Conservation (phyloP, 2,888 invertebrate genomes). For the Clepsis dumicolana region DNA sequence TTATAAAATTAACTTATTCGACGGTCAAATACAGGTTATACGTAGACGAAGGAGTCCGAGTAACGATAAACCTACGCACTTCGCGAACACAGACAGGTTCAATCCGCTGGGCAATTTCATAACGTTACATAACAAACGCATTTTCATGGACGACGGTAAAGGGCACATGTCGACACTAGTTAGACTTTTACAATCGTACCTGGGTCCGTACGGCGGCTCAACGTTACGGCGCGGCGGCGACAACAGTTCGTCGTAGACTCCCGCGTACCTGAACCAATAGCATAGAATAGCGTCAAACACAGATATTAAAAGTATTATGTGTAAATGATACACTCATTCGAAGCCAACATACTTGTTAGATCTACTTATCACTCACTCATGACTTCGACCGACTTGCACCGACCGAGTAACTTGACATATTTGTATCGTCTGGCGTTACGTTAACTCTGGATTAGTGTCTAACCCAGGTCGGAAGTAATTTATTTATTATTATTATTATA, state of each 20-base stretch:
- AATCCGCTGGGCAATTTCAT: constrained; percentile 75
- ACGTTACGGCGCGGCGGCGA: constrained; percentile 81
- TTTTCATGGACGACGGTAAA: constrained; percentile 58
- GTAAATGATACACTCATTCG: neutral
- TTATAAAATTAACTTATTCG: constrained; percentile 13
- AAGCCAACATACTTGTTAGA: neutral
- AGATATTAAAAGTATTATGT: neutral
- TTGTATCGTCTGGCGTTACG: too few relatives aligned
- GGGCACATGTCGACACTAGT: constrained; percentile 70
- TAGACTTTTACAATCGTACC: constrained; percentile 83
- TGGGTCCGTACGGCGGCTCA: constrained; percentile 83
- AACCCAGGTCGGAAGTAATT: too few relatives aligned
- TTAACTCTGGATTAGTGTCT: too few relatives aligned
- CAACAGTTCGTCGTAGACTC: constrained; percentile 82
- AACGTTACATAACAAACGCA: constrained; percentile 58
- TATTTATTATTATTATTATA: too few relatives aligned
- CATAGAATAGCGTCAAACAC: neutral
- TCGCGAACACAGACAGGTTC: constrained; percentile 72
- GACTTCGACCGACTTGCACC: too few relatives aligned
- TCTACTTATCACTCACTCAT: too few relatives aligned
- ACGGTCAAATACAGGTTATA: constrained; percentile 31
- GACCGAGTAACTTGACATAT: too few relatives aligned
- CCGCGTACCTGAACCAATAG: constrained; percentile 65
- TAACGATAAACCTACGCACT: constrained; percentile 49
- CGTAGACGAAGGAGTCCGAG: constrained; percentile 33